phyloP scores from a whole-genome alignment of 1,140 invertebrate genomes.

The Lutraria rhynchaena region DNA sequence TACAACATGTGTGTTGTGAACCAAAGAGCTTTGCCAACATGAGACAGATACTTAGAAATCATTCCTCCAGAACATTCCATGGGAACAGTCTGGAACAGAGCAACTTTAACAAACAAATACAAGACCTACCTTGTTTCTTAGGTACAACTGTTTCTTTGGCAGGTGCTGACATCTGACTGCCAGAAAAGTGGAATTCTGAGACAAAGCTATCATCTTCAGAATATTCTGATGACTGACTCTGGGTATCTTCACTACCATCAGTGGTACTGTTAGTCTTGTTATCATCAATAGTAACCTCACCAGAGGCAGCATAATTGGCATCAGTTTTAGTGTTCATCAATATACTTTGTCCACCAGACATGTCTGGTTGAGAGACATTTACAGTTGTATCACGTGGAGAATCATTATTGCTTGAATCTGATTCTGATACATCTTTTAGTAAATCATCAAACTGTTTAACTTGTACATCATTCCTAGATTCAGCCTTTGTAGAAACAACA shows the following conservation, averaged over 20 bases:
- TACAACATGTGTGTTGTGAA: no score
- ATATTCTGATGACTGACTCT: conserved; percentile 42
- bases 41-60: no score
- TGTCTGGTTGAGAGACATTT: neutral
- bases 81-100: no score
- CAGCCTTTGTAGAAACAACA: neutral
- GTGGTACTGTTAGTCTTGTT: neutral
- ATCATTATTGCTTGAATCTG: conserved; percentile 11
- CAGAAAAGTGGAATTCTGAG: conserved; percentile 51
- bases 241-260: conserved; percentile 37
- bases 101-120: no score
- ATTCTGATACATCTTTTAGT: conserved; percentile 29
- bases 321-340: neutral
- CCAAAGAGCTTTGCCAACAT: no score
- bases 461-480: conserved; percentile 11
- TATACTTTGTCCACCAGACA: no score
- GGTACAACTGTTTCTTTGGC: neutral
- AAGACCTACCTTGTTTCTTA: conserved; percentile 37
- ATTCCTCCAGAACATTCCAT: no score
- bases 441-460: conserved; percentile 39
- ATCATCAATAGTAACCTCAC: conserved; percentile 26
- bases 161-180: neutral
- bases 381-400: conserved; percentile 9
- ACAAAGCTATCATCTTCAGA: conserved; percentile 55
- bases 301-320: neutral